Evolutionary conservation across 1,140 invertebrate genomes (phyloP).

Genomic region (Rhysida immarginata): DNA sequence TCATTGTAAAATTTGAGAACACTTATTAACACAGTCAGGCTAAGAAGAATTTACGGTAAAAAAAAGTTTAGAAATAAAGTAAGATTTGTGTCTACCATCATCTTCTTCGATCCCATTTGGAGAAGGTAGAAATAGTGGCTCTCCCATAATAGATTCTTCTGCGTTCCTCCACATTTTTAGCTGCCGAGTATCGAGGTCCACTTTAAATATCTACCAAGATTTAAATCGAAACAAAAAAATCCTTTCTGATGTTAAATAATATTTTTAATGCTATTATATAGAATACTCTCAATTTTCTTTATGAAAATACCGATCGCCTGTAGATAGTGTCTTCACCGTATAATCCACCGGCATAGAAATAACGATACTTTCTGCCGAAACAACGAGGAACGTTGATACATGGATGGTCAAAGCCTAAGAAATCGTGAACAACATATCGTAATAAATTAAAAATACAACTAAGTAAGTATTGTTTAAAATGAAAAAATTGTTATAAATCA

Average conservation of each 20-base stretch:
- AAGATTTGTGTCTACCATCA: slow-evolving; percentile 23
- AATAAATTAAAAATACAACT: no score
- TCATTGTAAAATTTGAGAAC: no score
- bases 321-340: slow-evolving; percentile 7
- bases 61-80: no score
- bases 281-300: background rate
- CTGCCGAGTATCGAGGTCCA: slow-evolving; percentile 11
- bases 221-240: background rate
- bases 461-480: no score
- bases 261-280: background rate
- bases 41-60: no score
- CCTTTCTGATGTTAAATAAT: background rate
- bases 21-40: no score
- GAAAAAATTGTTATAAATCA: no score
- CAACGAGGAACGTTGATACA: slow-evolving; percentile 22
- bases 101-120: slow-evolving; percentile 21
- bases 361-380: slow-evolving; percentile 22
- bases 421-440: background rate
- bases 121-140: slow-evolving; percentile 21
- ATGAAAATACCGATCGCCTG: background rate
- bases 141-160: slow-evolving; percentile 18
- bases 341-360: slow-evolving; percentile 18
- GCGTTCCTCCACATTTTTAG: slow-evolving; percentile 18
- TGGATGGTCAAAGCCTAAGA: slow-evolving; percentile 20
- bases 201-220: slow-evolving; percentile 8